These are phyloP conservation scores for Apostichopus californicus DNA, from an alignment of 35 echinoderm and acorn worm genomes.

Conservation along the genomic window DNA sequence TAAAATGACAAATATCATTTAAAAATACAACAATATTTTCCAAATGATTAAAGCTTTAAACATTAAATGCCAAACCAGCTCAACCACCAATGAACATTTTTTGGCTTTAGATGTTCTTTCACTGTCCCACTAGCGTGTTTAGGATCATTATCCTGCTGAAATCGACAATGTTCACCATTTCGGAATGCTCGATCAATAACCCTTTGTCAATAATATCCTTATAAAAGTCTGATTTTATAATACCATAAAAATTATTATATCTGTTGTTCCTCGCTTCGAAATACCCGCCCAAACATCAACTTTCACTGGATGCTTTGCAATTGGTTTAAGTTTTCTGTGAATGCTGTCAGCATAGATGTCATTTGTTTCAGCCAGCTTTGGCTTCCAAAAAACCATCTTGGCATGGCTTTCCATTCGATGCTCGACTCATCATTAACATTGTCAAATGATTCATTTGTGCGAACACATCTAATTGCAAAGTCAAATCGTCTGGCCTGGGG, in stretches of 20 bases:
- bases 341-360: neutral
- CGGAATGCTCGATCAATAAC: neutral
- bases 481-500: constrained; percentile 15
- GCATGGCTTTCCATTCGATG: constrained; percentile 37
- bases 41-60: neutral
- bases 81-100: constrained; percentile 49
- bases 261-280: constrained; percentile 23
- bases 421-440: constrained; percentile 57
- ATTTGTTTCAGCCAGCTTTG: constrained; percentile 8
- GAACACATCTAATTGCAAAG: neutral
- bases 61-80: constrained; percentile 47
- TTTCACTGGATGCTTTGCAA: constrained; percentile 60
- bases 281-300: constrained; percentile 55
- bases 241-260: constrained; percentile 41
- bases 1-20: too few species aligned
- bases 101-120: constrained; percentile 21
- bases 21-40: too few species aligned
- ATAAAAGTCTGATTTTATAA: constrained; percentile 58
- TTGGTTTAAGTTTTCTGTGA: neutral
- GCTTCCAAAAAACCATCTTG: constrained; percentile 46
- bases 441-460: constrained; percentile 26
- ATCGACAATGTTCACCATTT: constrained; percentile 29
- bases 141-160: constrained; percentile 66
- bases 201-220: neutral
- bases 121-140: constrained; percentile 50